Conservation (phyloP, 2,888 invertebrate species). For the Mechanitis mazaeus region DNA sequence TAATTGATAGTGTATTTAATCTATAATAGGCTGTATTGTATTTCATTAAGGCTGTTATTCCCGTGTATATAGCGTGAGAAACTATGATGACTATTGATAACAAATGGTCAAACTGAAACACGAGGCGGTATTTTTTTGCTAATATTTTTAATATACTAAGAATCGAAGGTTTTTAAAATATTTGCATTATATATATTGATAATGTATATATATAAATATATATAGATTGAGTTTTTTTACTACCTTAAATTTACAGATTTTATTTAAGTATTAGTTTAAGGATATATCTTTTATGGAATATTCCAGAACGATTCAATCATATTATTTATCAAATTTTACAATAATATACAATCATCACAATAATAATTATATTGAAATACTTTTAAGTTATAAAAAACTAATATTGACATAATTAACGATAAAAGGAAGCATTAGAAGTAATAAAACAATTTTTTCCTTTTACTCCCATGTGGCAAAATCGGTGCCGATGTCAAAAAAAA, state of each 20-base stretch:
- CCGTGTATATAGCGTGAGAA: constrained; percentile 45
- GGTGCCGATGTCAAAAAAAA: constrained; percentile 51
- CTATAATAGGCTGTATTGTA: constrained; percentile 19
- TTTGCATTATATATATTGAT: too few relatives aligned
- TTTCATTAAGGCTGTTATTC: constrained; percentile 29
- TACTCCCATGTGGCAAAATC: constrained; percentile 58
- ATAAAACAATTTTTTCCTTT: constrained; percentile 2
- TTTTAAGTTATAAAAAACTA: background rate
- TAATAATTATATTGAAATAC: background rate
- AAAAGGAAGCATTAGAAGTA: constrained; percentile 3
- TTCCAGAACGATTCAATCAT: background rate
- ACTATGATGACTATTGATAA: constrained; percentile 48
- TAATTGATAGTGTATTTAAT: background rate
- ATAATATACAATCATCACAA: background rate
- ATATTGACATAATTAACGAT: constrained; percentile 5
- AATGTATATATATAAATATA: too few relatives aligned
- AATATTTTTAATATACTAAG: constrained; percentile 8
- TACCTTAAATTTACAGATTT: too few relatives aligned
- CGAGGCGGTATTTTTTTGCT: constrained; percentile 33
- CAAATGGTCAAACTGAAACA: constrained; percentile 40
- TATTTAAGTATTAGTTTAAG: too few relatives aligned
- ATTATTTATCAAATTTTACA: too few relatives aligned
- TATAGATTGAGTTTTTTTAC: too few relatives aligned
- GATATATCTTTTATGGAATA: background rate
- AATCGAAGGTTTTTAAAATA: background rate